Percentiles rank a stretch among this genome's conserved stretches.
Evolutionary conservation across 2,888 invertebrate genomes (phyloP).

Genomic region (Callosobruchus maculatus): DNA sequence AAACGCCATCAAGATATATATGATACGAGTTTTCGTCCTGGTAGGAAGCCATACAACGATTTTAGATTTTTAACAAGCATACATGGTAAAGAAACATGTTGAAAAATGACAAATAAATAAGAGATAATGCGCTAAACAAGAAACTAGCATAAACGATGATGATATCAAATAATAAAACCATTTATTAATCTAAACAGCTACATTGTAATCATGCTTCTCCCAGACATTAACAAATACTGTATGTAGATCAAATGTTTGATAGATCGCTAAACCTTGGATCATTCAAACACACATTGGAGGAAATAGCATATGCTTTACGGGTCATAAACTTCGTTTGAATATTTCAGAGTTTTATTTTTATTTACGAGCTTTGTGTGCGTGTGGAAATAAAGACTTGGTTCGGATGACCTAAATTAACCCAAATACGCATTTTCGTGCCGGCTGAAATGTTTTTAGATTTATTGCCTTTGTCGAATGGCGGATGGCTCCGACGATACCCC

Average conservation of each 20-base stretch:
- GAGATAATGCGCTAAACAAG: too few relatives aligned
- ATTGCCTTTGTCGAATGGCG: not conserved
- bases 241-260: not conserved
- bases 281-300: not conserved
- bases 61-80: too few relatives aligned
- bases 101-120: too few relatives aligned
- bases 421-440: not conserved
- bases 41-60: too few relatives aligned
- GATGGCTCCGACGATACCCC: not conserved
- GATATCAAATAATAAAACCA: too few relatives aligned
- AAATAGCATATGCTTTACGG: not conserved
- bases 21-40: too few relatives aligned
- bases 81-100: too few relatives aligned
- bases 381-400: not conserved
- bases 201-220: too few relatives aligned
- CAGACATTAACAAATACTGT: too few relatives aligned
- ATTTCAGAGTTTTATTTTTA: not conserved
- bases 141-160: too few relatives aligned
- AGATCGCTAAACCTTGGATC: not conserved
- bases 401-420: not conserved
- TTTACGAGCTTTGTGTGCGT: not conserved
- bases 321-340: not conserved
- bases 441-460: not conserved
- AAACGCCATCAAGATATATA: too few relatives aligned
- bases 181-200: too few relatives aligned